Evolutionary conservation across 2,797 vertebrate genomes (phyloP), one percentile per base, ranked within the genome.

Genomic region (Myiotriccus ornatus): DNA sequence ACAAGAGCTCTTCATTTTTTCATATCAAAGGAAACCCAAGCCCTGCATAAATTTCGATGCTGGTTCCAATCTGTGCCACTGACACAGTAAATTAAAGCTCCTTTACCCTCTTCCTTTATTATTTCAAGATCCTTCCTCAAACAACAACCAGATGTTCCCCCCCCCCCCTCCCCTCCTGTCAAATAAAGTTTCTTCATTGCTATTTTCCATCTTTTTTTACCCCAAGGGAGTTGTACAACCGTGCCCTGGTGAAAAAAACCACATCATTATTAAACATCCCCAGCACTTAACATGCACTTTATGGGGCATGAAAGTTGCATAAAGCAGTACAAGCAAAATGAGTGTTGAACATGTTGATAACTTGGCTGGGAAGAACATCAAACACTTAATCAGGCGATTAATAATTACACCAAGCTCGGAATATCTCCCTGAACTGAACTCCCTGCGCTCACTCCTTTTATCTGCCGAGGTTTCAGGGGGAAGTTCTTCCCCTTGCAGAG

Each of bases 291-390:
- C 76, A 68, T 9, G 73, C 79, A 24, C 88, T 94, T 95, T 87
- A 93, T 87, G 75, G 67, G 82, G 53, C 70, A 87, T 85, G 73
- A 87, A 84, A 91, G 84, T 32, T 93, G 83, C 76, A 90, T 65
- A 73, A 94, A 93, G 84, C 75, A 53, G n/a, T 83, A 92, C 95
- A 92, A 94, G 87, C n/a, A 83, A 90, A 96, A 96, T 76, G 47
- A 84, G 35, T 69, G 73, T 63, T 57, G 70, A 92, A 93, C 67
- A 89, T 52, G 78, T 90, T 92, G 95, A 87, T 95, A 95, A 92
- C 74, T 84, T 70, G 68, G 49, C 47, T 69, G 37, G 37, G 44
- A 67, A 92, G 87, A 82, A 94, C 88, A 95, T 94, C 95, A 95
- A 93, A 94, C 88, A 43, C 88, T 93, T 94, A 75, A 95, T 84